Evolutionary conservation across 1,140 invertebrate species (phyloP), one percentile per base, ranked within the genome.

Genomic region (Harlomillsia oculata): DNA sequence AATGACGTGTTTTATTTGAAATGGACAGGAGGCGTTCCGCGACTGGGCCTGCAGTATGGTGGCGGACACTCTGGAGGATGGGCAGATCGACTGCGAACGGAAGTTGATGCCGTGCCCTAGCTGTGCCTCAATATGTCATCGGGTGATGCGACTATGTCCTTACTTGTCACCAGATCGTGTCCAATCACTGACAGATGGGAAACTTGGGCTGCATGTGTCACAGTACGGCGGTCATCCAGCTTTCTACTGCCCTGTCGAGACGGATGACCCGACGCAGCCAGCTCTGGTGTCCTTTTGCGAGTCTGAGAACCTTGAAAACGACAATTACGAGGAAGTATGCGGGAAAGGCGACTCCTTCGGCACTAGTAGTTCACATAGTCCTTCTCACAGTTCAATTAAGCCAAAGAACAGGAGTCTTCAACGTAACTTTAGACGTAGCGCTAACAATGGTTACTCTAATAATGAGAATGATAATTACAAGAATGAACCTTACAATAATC

Each of bases 151-250:
- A 62, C 18, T 60, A 25, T 65, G 64, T 53, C 64, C 64, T 25
- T 65, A 65, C 58, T 44, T 62, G 39, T 52, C 60, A 23, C 64
- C 64, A 16, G 64, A 65, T 44, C 48, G 64, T 14, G 36, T 55
- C 46, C 64, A 65, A 36, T 21, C 41, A 5, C 53, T 43, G 13
- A 13, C 26, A 18, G 5, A 20, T 14, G 54, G 57, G 18, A 50
- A 13, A 16, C 14, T 5, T 9, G 8, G 14, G 5, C 44, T 52
- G 8, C 64, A 65, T 41, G 51, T 54, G 23, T 58, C 53, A 9
- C 64, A 65, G 44, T 62, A 62, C 44, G 64, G 64, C 37, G 64
- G 64, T 28, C 64, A 65, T 51, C 64, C 64, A 28, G 60, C 64
- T 34, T 65, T 65, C 50, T 62, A 61, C 53, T 65, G 64, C 41